These are phyloP conservation scores for Crotalus viridis DNA, from an alignment of 2,113 vertebrate species.

Conservation along the genomic window DNA sequence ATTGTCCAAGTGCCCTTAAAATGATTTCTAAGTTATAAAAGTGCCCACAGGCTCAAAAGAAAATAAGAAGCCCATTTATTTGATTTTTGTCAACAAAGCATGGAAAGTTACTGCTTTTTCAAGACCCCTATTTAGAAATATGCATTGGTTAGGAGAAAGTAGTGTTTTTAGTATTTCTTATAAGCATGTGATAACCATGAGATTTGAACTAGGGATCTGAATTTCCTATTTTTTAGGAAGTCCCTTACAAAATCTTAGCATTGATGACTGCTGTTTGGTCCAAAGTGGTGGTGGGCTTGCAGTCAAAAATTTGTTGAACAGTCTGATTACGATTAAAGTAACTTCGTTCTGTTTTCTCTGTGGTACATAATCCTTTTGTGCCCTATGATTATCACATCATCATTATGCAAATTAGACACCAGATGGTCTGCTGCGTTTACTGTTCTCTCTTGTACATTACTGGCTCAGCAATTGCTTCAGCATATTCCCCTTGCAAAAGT, in stretches of 20 bases:
- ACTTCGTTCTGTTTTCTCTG: conserved; percentile 14
- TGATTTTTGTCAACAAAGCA: not conserved
- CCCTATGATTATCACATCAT: conserved; percentile 29
- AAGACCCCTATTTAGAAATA: not conserved
- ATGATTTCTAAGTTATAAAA: not conserved
- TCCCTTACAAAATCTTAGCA: not conserved
- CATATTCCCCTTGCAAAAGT: conserved; percentile 23
- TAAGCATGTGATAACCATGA: not conserved
- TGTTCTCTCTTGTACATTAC: not conserved
- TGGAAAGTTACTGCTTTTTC: not conserved
- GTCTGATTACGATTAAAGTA: conserved; percentile 40
- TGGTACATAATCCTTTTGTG: conserved; percentile 18
- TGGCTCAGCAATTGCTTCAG: conserved; percentile 22
- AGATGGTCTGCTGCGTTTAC: not conserved
- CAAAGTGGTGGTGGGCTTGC: not conserved
- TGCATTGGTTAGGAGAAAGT: not conserved
- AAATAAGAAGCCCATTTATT: not conserved
- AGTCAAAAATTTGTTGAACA: conserved; percentile 10
- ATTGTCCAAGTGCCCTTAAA: not conserved
- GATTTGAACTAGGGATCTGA: not conserved
- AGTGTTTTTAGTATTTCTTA: not conserved
- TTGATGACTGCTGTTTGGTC: not conserved
- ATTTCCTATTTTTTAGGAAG: not conserved
- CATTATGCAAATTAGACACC: conserved; percentile 11
- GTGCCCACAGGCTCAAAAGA: not conserved